These are phyloP conservation scores for Stictonetta naevosa DNA, from an alignment of 2,113 vertebrate genomes.

Conservation along the genomic window DNA sequence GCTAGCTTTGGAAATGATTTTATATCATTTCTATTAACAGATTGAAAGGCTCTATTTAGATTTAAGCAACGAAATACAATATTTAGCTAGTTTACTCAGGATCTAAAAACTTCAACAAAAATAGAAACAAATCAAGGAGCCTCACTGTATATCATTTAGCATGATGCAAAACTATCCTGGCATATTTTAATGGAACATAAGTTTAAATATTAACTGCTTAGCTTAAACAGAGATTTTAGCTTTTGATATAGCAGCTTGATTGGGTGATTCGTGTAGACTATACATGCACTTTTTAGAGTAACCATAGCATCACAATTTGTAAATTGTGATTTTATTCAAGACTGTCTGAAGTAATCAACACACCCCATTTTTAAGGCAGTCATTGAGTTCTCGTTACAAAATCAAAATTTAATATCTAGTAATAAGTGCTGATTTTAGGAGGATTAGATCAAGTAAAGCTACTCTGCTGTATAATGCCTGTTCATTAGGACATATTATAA, in stretches of 20 bases:
- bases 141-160: background rate
- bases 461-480: background rate
- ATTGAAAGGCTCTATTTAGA: background rate
- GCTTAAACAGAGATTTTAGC: background rate
- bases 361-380: background rate
- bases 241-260: background rate
- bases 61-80: background rate
- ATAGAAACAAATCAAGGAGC: background rate
- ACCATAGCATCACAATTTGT: background rate
- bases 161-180: background rate
- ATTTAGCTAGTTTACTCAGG: background rate
- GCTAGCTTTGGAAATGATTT: background rate
- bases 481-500: background rate
- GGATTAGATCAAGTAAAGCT: background rate
- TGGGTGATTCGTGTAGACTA: background rate
- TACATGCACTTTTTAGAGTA: background rate
- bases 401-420: background rate
- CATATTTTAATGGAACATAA: background rate
- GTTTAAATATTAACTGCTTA: conserved; percentile 3
- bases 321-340: background rate
- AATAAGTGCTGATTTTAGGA: background rate
- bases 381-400: background rate
- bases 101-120: background rate
- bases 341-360: background rate
- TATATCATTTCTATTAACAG: background rate